phyloP scores from a whole-genome alignment of 2,797 vertebrate species.

The Eutrigla gurnardus region DNA sequence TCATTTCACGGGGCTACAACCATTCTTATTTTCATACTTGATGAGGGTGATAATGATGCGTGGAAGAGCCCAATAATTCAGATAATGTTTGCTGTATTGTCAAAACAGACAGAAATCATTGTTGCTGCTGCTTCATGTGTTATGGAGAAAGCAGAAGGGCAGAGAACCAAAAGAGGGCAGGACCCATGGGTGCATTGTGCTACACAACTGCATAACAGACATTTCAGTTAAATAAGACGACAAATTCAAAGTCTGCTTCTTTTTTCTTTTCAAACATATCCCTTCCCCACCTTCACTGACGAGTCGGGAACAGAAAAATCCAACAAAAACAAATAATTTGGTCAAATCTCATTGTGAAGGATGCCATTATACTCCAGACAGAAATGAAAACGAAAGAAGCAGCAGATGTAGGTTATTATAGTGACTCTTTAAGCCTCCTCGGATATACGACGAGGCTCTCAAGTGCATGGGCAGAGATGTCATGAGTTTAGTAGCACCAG shows the following conservation, averaged over 20 bases:
- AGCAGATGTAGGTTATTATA: conserved; percentile 14
- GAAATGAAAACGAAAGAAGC: conserved; percentile 23
- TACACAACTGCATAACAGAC: conserved; percentile 54
- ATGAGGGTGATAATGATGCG: conserved; percentile 9
- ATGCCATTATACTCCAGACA: conserved; percentile 9
- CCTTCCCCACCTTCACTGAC: background rate
- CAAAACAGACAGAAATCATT: background rate
- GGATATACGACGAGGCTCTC: conserved; percentile 18
- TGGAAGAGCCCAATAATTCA: conserved; percentile 6
- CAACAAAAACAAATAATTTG: conserved; percentile 18
- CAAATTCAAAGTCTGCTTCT: conserved; percentile 33
- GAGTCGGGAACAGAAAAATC: conserved; percentile 26
- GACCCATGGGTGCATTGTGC: conserved; percentile 35
- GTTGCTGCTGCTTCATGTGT: background rate
- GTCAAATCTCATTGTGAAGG: conserved; percentile 3
- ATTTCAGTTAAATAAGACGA: conserved; percentile 21
- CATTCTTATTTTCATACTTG: conserved; percentile 1
- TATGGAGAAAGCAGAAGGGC: conserved; percentile 36
- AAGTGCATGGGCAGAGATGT: background rate
- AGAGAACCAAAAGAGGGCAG: conserved; percentile 33
- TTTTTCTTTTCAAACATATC: background rate
- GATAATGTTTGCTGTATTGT: conserved; percentile 19
- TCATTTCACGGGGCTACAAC: conserved; percentile 32
- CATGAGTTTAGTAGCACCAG: conserved; percentile 63
- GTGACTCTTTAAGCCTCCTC: conserved; percentile 15